A percentile compares a stretch with the other conserved stretches of the same genome.
phyloP scores from a whole-genome alignment of 2,797 vertebrate species.

The Channallabes apus region DNA sequence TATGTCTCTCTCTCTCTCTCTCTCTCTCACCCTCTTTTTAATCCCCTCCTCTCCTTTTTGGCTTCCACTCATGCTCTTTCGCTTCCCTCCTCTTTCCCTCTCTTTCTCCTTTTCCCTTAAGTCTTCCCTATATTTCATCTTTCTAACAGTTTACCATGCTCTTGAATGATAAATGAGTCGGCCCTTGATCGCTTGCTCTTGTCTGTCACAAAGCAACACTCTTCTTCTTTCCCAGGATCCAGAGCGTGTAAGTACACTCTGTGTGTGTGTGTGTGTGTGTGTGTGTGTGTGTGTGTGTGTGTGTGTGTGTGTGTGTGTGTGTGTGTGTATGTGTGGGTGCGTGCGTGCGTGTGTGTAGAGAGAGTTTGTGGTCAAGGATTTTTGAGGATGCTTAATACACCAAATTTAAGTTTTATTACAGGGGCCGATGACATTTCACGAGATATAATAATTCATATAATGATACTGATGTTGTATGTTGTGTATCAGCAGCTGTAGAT shows the following conservation, averaged over 20 bases:
- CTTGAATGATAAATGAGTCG: slow-evolving; percentile 73
- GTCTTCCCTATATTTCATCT: slow-evolving; percentile 52
- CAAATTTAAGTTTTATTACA: neutral
- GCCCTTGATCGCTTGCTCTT: slow-evolving; percentile 64
- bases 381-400: neutral
- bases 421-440: neutral
- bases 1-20: neutral
- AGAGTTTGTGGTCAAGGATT: neutral
- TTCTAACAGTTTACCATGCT: slow-evolving; percentile 64
- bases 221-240: slow-evolving; percentile 52
- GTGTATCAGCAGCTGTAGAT: neutral
- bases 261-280: slow-evolving; percentile 38
- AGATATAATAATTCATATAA: neutral
- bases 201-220: slow-evolving; percentile 56
- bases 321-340: no score
- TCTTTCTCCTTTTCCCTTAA: slow-evolving; percentile 4
- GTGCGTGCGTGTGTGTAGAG: neutral
- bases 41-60: neutral
- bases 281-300: slow-evolving; percentile 6
- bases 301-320: neutral
- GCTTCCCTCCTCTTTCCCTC: slow-evolving; percentile 12
- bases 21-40: neutral
- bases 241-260: slow-evolving; percentile 44
- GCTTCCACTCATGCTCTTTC: slow-evolving; percentile 2
- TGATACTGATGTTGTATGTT: neutral